These are phyloP conservation scores for Apotomis betuletana DNA, from an alignment of 2,888 invertebrate genomes.

Conservation along the genomic window DNA sequence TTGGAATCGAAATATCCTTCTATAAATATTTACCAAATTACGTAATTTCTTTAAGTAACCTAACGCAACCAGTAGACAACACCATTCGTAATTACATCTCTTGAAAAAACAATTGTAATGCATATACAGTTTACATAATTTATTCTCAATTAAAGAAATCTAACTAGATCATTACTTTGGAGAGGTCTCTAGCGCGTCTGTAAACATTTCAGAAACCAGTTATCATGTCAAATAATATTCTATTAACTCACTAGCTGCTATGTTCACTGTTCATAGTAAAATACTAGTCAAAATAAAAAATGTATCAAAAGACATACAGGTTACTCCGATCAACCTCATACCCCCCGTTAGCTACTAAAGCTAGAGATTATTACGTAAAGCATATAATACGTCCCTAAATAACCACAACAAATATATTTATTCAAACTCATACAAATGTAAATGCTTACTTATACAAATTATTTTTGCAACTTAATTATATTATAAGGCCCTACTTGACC, in stretches of 20 bases:
- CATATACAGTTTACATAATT: no score
- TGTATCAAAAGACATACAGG: conserved; percentile 18
- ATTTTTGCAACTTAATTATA: conserved; percentile 57
- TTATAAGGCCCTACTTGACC: conserved; percentile 42
- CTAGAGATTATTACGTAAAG: conserved; percentile 35
- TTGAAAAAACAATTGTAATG: no score
- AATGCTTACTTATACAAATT: conserved; percentile 57
- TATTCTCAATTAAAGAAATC: no score
- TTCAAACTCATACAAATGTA: conserved; percentile 46
- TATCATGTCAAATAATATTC: neutral
- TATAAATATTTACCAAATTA: no score
- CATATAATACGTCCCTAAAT: conserved; percentile 36
- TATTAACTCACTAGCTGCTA: conserved; percentile 20
- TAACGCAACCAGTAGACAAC: no score
- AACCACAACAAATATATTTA: conserved; percentile 45
- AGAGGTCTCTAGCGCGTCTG: no score
- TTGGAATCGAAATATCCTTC: no score
- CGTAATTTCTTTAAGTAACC: no score
- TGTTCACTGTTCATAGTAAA: conserved; percentile 27
- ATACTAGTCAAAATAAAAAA: conserved; percentile 30
- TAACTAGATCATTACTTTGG: neutral
- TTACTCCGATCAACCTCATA: conserved; percentile 17
- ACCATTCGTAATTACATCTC: no score
- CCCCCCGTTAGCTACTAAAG: conserved; percentile 36
- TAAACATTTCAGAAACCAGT: neutral